These are phyloP conservation scores for Deilephila elpenor DNA, from an alignment of 2,888 invertebrate species.

Conservation along the genomic window DNA sequence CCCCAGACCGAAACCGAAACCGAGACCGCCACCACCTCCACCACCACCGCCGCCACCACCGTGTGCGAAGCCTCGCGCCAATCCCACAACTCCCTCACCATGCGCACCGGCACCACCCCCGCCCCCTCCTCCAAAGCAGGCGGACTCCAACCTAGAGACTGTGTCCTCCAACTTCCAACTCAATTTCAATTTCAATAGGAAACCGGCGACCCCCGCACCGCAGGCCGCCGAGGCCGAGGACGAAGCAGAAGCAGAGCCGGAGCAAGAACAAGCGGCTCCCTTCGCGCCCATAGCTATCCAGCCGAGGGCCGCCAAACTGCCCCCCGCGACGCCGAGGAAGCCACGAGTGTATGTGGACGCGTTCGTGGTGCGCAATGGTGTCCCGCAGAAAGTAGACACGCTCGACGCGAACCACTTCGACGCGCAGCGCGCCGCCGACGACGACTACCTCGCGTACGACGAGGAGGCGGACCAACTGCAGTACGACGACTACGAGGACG, in stretches of 20 bases:
- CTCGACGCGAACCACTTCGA: conserved; percentile 64
- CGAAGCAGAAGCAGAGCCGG: conserved; percentile 39
- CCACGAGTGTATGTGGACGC: conserved; percentile 79
- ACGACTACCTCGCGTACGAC: conserved; percentile 68
- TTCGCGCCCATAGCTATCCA: conserved; percentile 62
- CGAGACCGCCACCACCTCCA: conserved; percentile 53
- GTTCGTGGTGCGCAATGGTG: conserved; percentile 75
- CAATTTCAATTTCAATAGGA: conserved; percentile 73
- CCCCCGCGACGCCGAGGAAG: conserved; percentile 60
- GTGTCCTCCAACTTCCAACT: conserved; percentile 74
- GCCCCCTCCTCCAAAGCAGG: conserved; percentile 56
- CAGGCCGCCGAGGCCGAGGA: conserved; percentile 42
- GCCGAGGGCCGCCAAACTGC: conserved; percentile 72
- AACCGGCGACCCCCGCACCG: conserved; percentile 54
- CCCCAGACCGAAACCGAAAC: conserved; percentile 57
- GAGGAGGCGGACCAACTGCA: conserved; percentile 57
- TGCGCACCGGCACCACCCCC: conserved; percentile 60
- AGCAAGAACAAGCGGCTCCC: conserved; percentile 38
- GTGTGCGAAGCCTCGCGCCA: conserved; percentile 68
- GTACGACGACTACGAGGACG: conserved; percentile 76
- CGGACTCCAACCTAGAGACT: conserved; percentile 64
- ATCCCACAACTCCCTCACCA: conserved; percentile 68
- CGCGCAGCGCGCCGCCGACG: conserved; percentile 52
- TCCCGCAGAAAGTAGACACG: conserved; percentile 69
- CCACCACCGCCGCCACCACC: conserved; percentile 62